phyloP scores from a whole-genome alignment of 2,888 invertebrate species.

The Uropetala carovei region DNA sequence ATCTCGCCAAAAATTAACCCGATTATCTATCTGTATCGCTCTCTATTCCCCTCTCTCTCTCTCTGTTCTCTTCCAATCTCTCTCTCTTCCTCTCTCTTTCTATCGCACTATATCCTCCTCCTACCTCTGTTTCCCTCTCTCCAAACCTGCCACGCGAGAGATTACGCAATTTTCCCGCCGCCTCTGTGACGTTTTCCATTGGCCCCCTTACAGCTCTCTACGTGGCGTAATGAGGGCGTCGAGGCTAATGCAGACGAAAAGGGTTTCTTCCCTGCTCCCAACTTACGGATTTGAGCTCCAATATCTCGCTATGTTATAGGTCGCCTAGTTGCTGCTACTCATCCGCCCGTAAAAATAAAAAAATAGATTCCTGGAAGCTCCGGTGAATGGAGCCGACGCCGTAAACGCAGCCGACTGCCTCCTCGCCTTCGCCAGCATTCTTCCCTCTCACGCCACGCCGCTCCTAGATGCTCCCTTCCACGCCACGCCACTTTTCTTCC shows the following conservation, averaged over 20 bases:
- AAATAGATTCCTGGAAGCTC: background rate
- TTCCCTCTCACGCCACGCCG: too few species aligned
- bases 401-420: background rate
- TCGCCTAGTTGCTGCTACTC: background rate
- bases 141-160: background rate
- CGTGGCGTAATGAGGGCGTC: background rate
- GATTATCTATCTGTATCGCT: too few species aligned
- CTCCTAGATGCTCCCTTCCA: too few species aligned
- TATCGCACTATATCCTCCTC: background rate
- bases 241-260: constrained; percentile 17
- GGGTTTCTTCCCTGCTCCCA: background rate
- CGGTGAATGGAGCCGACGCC: constrained; percentile 1
- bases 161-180: background rate
- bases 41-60: background rate
- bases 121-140: background rate
- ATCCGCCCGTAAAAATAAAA: background rate
- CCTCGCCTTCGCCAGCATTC: too few species aligned
- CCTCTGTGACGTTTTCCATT: background rate
- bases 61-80: background rate
- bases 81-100: background rate
- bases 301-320: too few species aligned
- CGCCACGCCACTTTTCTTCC: too few species aligned
- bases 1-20: too few species aligned
- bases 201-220: background rate
- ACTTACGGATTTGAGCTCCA: too few species aligned